Conservation (phyloP, 1,140 invertebrate species). For the Ooceraea biroi region DNA sequence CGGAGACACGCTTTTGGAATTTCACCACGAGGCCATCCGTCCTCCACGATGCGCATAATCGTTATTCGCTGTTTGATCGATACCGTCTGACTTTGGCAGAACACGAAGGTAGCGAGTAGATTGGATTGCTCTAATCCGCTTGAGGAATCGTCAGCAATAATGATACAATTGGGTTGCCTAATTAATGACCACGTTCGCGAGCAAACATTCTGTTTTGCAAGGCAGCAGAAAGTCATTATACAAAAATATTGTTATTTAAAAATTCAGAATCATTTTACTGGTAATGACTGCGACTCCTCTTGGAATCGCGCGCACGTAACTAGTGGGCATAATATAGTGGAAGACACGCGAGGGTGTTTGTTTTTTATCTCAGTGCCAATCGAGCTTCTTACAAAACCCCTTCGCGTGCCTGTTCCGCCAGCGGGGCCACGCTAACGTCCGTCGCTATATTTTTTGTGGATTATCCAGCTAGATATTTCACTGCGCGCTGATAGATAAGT, state of each 20-base stretch:
- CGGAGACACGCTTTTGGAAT: constrained; percentile 8
- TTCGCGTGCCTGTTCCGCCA: constrained; percentile 64
- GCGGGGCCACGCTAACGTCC: constrained; percentile 52
- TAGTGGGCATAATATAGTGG: background rate
- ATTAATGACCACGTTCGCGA: background rate
- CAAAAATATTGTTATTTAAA: too few relatives aligned
- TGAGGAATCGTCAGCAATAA: background rate
- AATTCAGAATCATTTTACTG: constrained; percentile 1
- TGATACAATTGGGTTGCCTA: background rate
- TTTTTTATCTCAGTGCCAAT: constrained; percentile 37
- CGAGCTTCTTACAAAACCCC: background rate
- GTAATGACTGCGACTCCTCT: constrained; percentile 7
- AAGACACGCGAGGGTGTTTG: background rate
- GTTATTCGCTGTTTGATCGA: constrained; percentile 69
- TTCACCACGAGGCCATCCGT: background rate
- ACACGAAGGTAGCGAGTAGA: background rate
- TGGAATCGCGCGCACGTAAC: background rate
- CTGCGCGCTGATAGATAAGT: constrained; percentile 77
- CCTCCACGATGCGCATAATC: constrained; percentile 14
- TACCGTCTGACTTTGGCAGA: constrained; percentile 30
- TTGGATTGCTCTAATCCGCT: background rate
- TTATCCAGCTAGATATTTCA: constrained; percentile 76
- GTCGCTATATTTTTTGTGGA: constrained; percentile 69
- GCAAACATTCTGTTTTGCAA: background rate
- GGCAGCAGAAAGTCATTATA: background rate